Evolutionary conservation across 2,113 vertebrate species (phyloP), one percentile per base, ranked within the genome.

Genomic region (Hippopotamus amphibius): DNA sequence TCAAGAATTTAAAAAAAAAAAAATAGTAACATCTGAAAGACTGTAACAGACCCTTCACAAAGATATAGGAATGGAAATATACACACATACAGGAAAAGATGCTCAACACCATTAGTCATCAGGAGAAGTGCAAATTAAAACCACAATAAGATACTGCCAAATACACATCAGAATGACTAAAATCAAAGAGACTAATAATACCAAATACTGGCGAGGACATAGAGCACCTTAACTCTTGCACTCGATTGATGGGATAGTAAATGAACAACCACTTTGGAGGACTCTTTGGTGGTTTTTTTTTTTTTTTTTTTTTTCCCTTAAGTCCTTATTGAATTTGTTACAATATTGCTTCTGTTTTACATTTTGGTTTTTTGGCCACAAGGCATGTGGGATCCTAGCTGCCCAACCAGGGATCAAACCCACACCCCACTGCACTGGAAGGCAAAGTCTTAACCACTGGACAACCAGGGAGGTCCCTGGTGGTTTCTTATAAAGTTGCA

Each of bases 401-500:
- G 37, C 37, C 37, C 37, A 37, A 37, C 37, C 37, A 37, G 37
- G 37, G 37, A 37, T 37, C 37, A 37, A 37, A 37, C 37, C 37
- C 37, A 37, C 37, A 37, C 37, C 37, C 37, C 37, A 37, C 37
- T 37, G 37, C 37, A 37, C 37, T 37, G 37, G 37, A 37, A 37
- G 37, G 37, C 37, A 2, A 37, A 37, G 37, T 37, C 37, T 37
- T 37, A 37, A 37, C 37, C 37, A 37, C 37, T 37, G 37, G 37
- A 37, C 37, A 2, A 37, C 37, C 37, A 37, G 37, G 37, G 37
- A 37, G 37, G 37, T 37, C 37, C 37, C 37, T 11, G 15, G 30
- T 76, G 12, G 46, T 30, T 63, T 94, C 57, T 61, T 81, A 66
- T 26, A 81, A 97, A 93, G 12, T 95, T 88, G 81, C 3, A 77